Evolutionary conservation across 2,888 invertebrate species (phyloP).

Genomic region (Xestia xanthographa): DNA sequence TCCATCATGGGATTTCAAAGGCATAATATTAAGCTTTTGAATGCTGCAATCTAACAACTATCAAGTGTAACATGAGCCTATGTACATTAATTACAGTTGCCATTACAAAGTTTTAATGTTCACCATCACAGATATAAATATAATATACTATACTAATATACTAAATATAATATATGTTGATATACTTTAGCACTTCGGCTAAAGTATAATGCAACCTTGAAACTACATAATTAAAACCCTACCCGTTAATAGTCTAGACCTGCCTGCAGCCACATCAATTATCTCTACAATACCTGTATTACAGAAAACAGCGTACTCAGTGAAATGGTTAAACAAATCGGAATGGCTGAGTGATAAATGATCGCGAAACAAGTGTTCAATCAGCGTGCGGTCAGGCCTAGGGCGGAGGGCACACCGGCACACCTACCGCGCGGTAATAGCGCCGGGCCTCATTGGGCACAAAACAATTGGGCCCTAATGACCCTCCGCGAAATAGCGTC

Average conservation of each 20-base stretch:
- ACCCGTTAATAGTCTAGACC: background rate
- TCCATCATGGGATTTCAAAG: background rate
- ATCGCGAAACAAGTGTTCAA: constrained; percentile 85
- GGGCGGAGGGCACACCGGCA: constrained; percentile 69
- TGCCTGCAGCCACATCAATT: background rate
- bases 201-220: background rate
- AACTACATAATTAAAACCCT: background rate
- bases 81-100: background rate
- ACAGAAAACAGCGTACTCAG: constrained; percentile 51
- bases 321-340: constrained; percentile 68
- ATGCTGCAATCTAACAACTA: background rate
- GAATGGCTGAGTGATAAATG: constrained; percentile 75
- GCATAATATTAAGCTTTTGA: background rate
- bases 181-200: too few species aligned
- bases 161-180: too few species aligned
- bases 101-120: too few species aligned
- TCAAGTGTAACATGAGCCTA: background rate
- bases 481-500: constrained; percentile 63
- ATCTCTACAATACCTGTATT: constrained; percentile 34
- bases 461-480: constrained; percentile 86
- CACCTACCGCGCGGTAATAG: constrained; percentile 71
- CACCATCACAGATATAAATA: too few species aligned
- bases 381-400: constrained; percentile 84
- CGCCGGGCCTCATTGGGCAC: constrained; percentile 71
- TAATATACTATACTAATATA: too few species aligned